Conservation (phyloP, 2,797 vertebrate species). For the Delichon dasypus region DNA sequence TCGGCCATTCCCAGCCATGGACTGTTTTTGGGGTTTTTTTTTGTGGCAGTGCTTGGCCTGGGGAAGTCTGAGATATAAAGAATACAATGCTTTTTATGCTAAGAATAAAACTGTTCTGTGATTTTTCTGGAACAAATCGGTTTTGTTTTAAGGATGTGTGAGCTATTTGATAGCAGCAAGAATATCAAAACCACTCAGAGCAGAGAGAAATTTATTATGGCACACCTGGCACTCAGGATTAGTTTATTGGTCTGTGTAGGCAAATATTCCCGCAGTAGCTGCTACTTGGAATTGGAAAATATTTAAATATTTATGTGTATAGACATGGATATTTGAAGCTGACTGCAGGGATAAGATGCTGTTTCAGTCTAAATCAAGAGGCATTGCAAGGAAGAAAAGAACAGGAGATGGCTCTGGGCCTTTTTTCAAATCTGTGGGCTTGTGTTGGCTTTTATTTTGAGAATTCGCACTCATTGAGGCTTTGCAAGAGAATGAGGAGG, state of each 20-base stretch:
- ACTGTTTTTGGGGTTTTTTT: not conserved
- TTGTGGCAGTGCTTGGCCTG: not conserved
- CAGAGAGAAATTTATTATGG: not conserved
- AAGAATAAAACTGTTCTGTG: not conserved
- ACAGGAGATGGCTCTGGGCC: not conserved
- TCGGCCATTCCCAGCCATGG: rapidly evolving
- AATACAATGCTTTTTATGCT: not conserved
- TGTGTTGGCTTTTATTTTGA: rapidly evolving
- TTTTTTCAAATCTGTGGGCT: not conserved
- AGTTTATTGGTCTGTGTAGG: not conserved
- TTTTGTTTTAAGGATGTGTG: slow-evolving; percentile 3
- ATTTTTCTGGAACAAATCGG: not conserved
- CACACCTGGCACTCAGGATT: not conserved
- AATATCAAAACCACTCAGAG: not conserved
- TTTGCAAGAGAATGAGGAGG: not conserved
- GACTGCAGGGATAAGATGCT: not conserved
- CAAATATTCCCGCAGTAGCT: slow-evolving; percentile 3
- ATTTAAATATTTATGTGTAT: not conserved
- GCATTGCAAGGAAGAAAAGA: not conserved
- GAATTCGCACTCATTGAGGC: not conserved
- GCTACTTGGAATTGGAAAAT: not conserved
- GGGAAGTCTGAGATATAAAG: not conserved
- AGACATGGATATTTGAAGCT: not conserved
- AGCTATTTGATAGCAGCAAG: not conserved
- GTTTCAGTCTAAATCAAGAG: not conserved